Conservation (phyloP, 2,888 invertebrate genomes). For the Macrostomum cliftonense region DNA sequence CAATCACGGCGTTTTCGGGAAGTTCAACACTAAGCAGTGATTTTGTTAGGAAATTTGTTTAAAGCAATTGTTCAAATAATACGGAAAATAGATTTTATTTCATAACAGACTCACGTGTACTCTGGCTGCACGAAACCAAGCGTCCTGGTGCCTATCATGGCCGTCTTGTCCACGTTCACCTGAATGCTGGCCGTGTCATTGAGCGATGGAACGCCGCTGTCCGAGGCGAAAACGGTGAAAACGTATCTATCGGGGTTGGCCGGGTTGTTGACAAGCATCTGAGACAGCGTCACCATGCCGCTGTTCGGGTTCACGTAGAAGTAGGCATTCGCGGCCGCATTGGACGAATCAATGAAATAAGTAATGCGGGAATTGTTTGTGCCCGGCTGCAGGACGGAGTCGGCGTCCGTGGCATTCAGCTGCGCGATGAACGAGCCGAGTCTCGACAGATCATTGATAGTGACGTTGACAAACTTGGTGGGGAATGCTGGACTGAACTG, state of each 20-base stretch:
- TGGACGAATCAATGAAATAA: not conserved
- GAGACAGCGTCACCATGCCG: slow-evolving; percentile 19
- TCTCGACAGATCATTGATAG: slow-evolving; percentile 16
- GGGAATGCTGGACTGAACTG: slow-evolving; percentile 16
- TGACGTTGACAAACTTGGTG: slow-evolving; percentile 9
- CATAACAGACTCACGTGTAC: slow-evolving; percentile 44
- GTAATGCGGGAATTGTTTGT: slow-evolving; percentile 4
- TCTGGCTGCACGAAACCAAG: slow-evolving; percentile 68
- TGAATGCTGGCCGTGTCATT: slow-evolving; percentile 62
- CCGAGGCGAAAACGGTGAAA: slow-evolving; percentile 53
- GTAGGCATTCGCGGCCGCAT: slow-evolving; percentile 16
- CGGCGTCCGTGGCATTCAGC: not conserved
- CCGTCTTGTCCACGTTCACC: slow-evolving; percentile 51
- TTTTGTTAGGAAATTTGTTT: too few relatives aligned
- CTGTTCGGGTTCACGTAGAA: slow-evolving; percentile 22
- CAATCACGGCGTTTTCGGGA: slow-evolving; percentile 54
- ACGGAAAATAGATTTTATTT: not conserved
- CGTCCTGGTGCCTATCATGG: slow-evolving; percentile 50
- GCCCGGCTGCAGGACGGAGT: slow-evolving; percentile 7
- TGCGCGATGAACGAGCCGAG: slow-evolving; percentile 2
- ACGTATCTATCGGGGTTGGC: slow-evolving; percentile 3
- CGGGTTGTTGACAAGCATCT: slow-evolving; percentile 6
- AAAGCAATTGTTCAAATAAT: too few relatives aligned
- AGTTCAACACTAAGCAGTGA: slow-evolving; percentile 46
- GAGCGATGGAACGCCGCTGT: slow-evolving; percentile 65